Base-by-base conservation (phyloP, 1,140 invertebrate genomes). In the Drosophila subobscura region DNA sequence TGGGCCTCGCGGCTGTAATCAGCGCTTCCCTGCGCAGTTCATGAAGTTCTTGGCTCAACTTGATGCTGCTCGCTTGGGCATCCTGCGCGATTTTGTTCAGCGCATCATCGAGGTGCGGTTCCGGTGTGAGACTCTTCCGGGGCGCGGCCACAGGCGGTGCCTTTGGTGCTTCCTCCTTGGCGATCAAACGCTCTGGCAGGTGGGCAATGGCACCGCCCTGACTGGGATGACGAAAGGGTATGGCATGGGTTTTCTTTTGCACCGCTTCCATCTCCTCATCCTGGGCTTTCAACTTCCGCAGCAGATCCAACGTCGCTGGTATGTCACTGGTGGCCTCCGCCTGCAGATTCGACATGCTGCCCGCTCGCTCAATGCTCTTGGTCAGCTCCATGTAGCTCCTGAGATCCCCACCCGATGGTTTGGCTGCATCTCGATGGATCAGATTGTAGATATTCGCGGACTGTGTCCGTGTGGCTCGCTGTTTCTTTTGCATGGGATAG, bases 381-480 rank as follows among this genome's bases (percentile, higher is more conserved):
- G 75, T 89, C 12, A 90, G 49, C 44, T 90, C 91, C 42, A 78
- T 77, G 68, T 83, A 92, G 29, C 89, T 90, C 23, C 74, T 77
- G 0, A 92, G 65, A 83, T 91, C 89, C 5, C 91, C 91, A 0
- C 91, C 91, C 0, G 91, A 91, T 0, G 91, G 91, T 12, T 91
- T 91, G 0, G 91, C 91, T 0, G 91, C 91, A 57, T 91, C 93
- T 67, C 93, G 93, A 73, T 94, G 93, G 58, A 96, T 94, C 54
- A 96, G 92, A 72, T 94, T 94, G 49, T 95, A 95, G 52, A 97
- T 94, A 84, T 97, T 97, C 0, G 96, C 96, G 0, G 96, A 97
- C 16, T 97, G 91, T 1, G 96, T 96, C 53, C 96, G 93, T 4
- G 96, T 94, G 4, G 96, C 96, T 60, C 95, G 93, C 71, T 95